These are phyloP conservation scores for Octonoba sinensis DNA, from an alignment of 2,888 invertebrate genomes.

Conservation along the genomic window DNA sequence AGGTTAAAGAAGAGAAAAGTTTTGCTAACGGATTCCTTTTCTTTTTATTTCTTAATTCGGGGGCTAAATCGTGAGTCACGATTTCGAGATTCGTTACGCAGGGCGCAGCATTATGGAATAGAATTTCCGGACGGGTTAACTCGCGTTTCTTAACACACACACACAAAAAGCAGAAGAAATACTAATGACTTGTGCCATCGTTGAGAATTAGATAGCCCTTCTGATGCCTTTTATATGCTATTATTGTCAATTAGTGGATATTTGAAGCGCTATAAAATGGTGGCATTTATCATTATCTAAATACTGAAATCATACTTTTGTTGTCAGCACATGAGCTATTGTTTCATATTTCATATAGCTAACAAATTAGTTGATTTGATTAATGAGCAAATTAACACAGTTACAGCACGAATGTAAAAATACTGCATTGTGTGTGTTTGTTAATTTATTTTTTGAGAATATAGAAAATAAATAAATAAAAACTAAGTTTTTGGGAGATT, in stretches of 20 bases:
- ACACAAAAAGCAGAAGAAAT: not conserved
- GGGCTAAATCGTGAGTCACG: conserved; percentile 52
- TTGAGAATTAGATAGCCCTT: not conserved
- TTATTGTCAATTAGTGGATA: not conserved
- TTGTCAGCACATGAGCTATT: no score
- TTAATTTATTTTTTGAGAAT: no score
- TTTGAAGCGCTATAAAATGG: not conserved
- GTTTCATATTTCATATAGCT: no score
- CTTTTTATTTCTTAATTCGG: conserved; percentile 36
- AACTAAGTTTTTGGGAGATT: no score
- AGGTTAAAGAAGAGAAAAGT: conserved; percentile 30
- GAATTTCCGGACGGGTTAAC: conserved; percentile 35
- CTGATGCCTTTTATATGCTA: not conserved
- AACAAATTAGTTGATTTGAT: no score
- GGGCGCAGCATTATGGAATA: conserved; percentile 22
- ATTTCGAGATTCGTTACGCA: conserved; percentile 25
- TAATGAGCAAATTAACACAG: no score
- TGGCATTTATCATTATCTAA: no score
- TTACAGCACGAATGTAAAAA: no score
- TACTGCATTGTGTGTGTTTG: no score
- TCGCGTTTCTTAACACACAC: not conserved
- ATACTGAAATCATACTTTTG: no score
- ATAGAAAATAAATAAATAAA: no score
- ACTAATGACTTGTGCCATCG: not conserved
- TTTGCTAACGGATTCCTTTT: conserved; percentile 40